Evolutionary conservation across 2,113 vertebrate genomes (phyloP), one percentile per base, ranked within the genome.

Genomic region (Chaetops frenatus): DNA sequence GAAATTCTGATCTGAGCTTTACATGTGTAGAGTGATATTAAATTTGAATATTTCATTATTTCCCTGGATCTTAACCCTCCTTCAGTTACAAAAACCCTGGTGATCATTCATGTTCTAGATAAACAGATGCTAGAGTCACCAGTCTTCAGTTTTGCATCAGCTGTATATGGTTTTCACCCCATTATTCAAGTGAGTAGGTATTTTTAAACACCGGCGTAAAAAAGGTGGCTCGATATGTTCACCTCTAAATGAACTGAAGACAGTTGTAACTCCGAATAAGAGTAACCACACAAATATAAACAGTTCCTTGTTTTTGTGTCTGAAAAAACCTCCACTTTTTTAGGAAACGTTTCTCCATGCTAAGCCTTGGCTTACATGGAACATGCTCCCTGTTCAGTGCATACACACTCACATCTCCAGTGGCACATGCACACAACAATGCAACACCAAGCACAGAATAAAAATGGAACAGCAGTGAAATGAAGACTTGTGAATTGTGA

Each of bases 391-490:
- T 38, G 24, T 36, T 66, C 44, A 20, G 13, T 54, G 54, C 56
- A 5, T 15, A 15, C 61, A 70, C 57, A 14, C 35, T 71, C 17
- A 1, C 51, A n/a, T 82, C 76, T 67, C 72, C 50, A 45, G 50
- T 40, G 47, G 38, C n/a, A 40, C 62, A 15, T 15, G 24, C 65
- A 47, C 58, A 16, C 48, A 31, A 73, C 71, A 82, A 53, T 90
- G 73, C 86, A 91, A 70, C 62, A 35, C 45, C 58, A 38, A 72
- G 67, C 48, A n/a, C 35, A 38, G 90, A 83, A 74, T 53, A 84
- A 91, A 96, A 94, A 47, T 56, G 64, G 90, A 94, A 70, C 73
- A 76, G 62, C 60, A 45, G 33, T 85, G 77, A 91, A 92, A 84
- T 89, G 80, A 76, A 77, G 92, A 25, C 8, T 54, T 83, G 89